These are phyloP conservation scores for Oreocharis arfaki DNA, from an alignment of 2,113 vertebrate genomes.

Conservation along the genomic window DNA sequence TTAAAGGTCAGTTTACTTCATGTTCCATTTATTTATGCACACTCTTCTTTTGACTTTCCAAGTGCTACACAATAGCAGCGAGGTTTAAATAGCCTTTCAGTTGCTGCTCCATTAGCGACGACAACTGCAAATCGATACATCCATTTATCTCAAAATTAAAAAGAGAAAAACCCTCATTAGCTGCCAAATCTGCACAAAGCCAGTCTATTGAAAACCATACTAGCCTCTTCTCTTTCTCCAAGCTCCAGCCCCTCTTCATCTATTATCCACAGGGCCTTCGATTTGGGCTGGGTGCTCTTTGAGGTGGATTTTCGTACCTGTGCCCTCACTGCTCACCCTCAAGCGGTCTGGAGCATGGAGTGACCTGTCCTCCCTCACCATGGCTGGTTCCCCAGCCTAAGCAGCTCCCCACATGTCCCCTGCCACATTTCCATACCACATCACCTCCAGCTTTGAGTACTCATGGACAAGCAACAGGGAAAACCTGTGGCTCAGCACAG, in stretches of 20 bases:
- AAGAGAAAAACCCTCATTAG: constrained; percentile 65
- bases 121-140: constrained; percentile 59
- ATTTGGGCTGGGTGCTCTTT: neutral
- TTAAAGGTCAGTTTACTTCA: constrained; percentile 66
- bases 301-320: neutral
- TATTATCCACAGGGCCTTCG: neutral
- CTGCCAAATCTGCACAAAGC: constrained; percentile 43
- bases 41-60: constrained; percentile 51
- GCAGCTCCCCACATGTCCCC: neutral
- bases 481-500: neutral
- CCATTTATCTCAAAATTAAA: constrained; percentile 70
- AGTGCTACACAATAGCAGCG: constrained; percentile 29
- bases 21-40: constrained; percentile 62
- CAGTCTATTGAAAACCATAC: neutral
- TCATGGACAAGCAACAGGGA: neutral
- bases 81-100: constrained; percentile 60
- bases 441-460: neutral
- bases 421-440: neutral
- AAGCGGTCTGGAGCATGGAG: neutral
- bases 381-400: neutral
- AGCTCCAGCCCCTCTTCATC: neutral
- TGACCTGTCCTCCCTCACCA: neutral
- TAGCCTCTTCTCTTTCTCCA: neutral
- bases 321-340: accelerated
- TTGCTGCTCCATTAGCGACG: constrained; percentile 60